A percentile compares a stretch with the other conserved stretches of the same genome.
These are phyloP conservation scores for Leptinotarsa texana DNA, from an alignment of 1,140 invertebrate genomes.

Conservation along the genomic window DNA sequence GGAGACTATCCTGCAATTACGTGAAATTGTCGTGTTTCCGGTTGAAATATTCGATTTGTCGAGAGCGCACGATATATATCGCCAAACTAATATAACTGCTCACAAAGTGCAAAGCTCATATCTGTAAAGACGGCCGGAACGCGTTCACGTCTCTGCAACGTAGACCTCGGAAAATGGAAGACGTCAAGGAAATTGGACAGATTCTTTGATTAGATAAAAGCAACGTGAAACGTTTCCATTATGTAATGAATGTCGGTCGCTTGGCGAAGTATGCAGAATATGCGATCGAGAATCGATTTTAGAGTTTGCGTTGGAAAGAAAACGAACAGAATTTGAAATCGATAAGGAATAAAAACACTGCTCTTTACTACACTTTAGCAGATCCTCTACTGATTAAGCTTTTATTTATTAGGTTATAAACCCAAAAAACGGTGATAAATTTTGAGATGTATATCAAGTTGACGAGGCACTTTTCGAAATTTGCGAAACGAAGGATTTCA, in stretches of 20 bases:
- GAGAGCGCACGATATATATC: background rate
- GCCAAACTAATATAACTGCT: background rate
- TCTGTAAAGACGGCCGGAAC: background rate
- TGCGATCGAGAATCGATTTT: background rate
- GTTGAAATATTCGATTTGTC: conserved; percentile 6
- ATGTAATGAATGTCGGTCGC: background rate
- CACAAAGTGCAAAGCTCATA: background rate
- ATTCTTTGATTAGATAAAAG: conserved; percentile 3
- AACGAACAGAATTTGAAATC: too few relatives aligned
- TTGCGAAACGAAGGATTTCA: too few relatives aligned
- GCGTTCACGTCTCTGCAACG: background rate
- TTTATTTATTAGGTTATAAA: too few relatives aligned
- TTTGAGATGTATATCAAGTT: too few relatives aligned
- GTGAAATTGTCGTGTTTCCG: conserved; percentile 1
- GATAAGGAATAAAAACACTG: too few relatives aligned
- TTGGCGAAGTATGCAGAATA: background rate
- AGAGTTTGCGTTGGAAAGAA: too few relatives aligned
- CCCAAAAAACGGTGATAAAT: too few relatives aligned
- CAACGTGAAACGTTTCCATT: background rate
- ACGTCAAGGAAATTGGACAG: conserved; percentile 2
- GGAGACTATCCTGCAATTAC: background rate
- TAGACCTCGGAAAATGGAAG: background rate
- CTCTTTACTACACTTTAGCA: too few relatives aligned
- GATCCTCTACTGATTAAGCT: too few relatives aligned
- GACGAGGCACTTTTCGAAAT: too few relatives aligned